Conservation (phyloP, 2,888 invertebrate species). For the Morinoia aosen region DNA sequence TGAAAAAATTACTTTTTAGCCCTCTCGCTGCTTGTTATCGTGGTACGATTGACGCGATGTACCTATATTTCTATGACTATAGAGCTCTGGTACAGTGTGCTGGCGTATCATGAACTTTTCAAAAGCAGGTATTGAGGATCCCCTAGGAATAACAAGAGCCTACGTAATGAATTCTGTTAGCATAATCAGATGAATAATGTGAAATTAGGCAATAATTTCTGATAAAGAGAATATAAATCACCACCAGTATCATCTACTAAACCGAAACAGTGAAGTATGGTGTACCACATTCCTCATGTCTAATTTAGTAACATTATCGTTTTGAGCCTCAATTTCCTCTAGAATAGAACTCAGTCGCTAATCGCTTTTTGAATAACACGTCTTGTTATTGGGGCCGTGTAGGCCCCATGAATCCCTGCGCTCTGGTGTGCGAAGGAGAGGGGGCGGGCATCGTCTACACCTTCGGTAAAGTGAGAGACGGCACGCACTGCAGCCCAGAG, state of each 20-base stretch:
- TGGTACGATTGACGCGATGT: no score
- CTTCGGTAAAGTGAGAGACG: slow-evolving; percentile 67
- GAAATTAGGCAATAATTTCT: neutral
- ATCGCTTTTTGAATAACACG: neutral
- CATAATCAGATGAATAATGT: neutral
- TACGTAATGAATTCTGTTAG: neutral
- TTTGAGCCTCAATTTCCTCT: neutral
- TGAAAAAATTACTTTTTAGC: no score
- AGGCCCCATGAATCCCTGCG: slow-evolving; percentile 65
- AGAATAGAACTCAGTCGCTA: neutral
- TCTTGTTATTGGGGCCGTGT: neutral
- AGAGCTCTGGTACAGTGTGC: no score
- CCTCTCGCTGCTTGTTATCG: no score
- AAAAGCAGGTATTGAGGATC: no score
- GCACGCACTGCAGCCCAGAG: slow-evolving; percentile 62
- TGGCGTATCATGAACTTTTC: no score
- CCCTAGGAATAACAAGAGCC: no score
- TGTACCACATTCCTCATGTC: neutral
- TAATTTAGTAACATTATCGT: neutral
- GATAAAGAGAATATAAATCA: neutral
- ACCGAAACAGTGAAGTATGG: neutral
- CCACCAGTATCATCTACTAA: neutral
- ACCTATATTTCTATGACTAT: no score
- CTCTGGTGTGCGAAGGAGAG: slow-evolving; percentile 67
- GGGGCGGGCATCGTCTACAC: slow-evolving; percentile 67